phyloP scores from a whole-genome alignment of 2,888 invertebrate genomes.

The Nemoura dubitans region DNA sequence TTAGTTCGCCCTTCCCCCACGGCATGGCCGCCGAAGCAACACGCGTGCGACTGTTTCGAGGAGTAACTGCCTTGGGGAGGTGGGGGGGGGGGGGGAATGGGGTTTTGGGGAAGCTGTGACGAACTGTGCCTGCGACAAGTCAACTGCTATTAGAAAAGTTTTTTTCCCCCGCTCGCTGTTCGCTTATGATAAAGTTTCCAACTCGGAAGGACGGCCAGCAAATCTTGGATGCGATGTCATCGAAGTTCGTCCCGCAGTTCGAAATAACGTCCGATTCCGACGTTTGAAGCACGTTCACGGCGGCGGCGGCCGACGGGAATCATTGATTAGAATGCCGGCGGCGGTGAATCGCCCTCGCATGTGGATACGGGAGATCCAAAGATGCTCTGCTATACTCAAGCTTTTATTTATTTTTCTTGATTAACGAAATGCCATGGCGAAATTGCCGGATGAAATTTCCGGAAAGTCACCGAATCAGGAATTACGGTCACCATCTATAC shows the following conservation, averaged over 20 bases:
- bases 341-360: no score
- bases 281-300: not conserved
- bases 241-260: not conserved
- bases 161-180: slow-evolving; percentile 43
- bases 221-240: slow-evolving; percentile 16
- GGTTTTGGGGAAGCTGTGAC: not conserved
- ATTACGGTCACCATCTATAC: no score
- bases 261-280: not conserved
- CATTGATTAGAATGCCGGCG: no score
- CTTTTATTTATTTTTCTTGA: no score
- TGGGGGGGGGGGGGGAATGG: not conserved
- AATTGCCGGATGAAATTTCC: no score
- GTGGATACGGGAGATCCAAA: no score
- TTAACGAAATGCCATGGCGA: no score
- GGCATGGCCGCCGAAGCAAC: not conserved
- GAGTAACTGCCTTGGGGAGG: not conserved
- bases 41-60: not conserved
- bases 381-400: no score
- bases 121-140: slow-evolving; percentile 21
- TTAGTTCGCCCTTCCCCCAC: no score
- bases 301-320: no score
- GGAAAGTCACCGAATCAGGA: no score
- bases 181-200: slow-evolving; percentile 44
- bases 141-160: slow-evolving; percentile 45
- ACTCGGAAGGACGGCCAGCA: slow-evolving; percentile 30